Conservation (phyloP, 2,797 vertebrate genomes). For the Amazona ochrocephala region DNA sequence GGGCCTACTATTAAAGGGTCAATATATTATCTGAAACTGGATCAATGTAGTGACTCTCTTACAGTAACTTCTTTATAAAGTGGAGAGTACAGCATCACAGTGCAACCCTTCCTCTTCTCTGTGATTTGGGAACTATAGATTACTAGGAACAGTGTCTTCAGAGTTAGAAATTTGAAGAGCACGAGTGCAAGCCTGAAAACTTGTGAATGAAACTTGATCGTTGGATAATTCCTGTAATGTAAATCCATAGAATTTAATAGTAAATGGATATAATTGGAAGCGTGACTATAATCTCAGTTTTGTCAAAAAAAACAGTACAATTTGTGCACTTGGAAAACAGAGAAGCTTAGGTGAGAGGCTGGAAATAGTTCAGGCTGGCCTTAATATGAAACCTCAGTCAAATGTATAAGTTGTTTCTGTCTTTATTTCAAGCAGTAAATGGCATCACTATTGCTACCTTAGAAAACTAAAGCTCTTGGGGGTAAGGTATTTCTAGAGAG, state of each 20-base stretch:
- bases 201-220: neutral
- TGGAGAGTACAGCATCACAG: neutral
- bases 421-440: neutral
- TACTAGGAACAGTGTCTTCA: neutral
- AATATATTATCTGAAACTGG: neutral
- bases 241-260: neutral
- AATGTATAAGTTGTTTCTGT: neutral
- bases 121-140: neutral
- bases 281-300: neutral
- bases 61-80: neutral
- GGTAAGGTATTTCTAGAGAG: neutral
- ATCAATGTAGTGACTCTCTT: neutral
- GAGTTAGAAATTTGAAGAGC: neutral
- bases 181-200: neutral
- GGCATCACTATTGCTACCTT: neutral
- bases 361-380: neutral
- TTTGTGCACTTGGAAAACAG: neutral
- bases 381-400: neutral
- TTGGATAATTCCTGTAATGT: neutral
- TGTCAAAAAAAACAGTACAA: neutral
- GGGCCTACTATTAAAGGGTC: neutral
- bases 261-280: neutral
- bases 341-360: neutral
- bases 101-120: neutral
- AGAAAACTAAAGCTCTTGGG: neutral